Base-by-base conservation (phyloP, 2,797 vertebrate genomes). In the Picus viridis region DNA sequence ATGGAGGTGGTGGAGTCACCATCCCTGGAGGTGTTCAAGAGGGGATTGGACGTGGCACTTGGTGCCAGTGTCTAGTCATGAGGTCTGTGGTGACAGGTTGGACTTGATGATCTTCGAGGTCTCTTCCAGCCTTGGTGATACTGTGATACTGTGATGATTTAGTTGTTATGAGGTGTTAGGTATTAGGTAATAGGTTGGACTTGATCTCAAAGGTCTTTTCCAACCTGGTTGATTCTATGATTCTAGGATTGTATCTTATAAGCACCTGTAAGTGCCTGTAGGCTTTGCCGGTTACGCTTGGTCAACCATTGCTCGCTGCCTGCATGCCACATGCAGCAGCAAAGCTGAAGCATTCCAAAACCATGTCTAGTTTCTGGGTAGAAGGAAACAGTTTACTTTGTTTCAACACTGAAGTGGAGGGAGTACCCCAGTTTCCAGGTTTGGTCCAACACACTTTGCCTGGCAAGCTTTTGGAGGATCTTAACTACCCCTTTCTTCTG, bases 291-390 rank as follows among this genome's bases (percentile, higher is more conserved):
- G 1, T 67, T 71, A n/a, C 49, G 13, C 14, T 73, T 79, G 32
- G 41, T 53, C 70, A 84, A 39, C 30, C 10, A 13, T 16, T 70
- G 6, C 8, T 88, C 43, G 14, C 41, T 86, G 22, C 26, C 19
- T 36, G 16, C 16, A 49, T 47, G 7, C 11, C n/a, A 65, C 0
- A 0, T 20, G 12, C 1, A 3, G 27, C 24, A 64, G 17, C 22
- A 74, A 79, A 83, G 32, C 16, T 49, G 89, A 64, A 56, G n/a
- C 12, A 27, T 81, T 82, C 19, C n/a, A 47, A 67, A 59, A 6
- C 13, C 16, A 10, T 10, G 6, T 54, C 64, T 27, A 32, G 14
- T 74, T 88, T 76, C 43, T 34, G 76, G 16, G 20, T 32, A 54
- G 30, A 19, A 71, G 43, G 36, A 88, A 65, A 0, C 13, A 64